Conservation (phyloP, 2,797 vertebrate species). For the Manis crassicaudata region DNA sequence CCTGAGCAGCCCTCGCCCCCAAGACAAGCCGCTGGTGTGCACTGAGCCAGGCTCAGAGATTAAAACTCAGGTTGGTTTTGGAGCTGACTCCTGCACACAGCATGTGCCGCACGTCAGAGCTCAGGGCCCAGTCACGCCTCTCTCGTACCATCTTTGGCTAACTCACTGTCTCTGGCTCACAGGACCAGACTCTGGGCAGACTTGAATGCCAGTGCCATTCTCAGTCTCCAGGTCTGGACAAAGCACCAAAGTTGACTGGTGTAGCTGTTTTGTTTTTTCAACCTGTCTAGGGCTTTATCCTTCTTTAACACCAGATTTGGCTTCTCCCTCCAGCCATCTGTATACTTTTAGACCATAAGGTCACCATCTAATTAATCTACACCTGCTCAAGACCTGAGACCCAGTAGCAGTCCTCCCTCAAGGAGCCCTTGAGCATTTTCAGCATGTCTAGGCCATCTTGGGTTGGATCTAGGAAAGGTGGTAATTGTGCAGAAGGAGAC, state of each 20-base stretch:
- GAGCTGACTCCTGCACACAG: background rate
- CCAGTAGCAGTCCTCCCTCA: background rate
- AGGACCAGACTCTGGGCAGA: background rate
- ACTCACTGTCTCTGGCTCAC: background rate
- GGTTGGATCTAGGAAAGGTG: background rate
- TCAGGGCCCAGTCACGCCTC: accelerated
- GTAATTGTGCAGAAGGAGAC: background rate
- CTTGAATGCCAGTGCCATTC: background rate
- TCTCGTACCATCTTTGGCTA: background rate
- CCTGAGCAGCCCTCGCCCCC: background rate
- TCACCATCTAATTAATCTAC: background rate
- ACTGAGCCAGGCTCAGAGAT: background rate
- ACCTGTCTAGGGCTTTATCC: background rate
- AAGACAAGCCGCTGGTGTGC: background rate
- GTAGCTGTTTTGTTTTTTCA: background rate
- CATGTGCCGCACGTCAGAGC: too few species aligned
- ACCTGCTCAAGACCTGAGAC: background rate
- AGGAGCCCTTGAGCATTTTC: background rate
- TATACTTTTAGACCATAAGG: background rate
- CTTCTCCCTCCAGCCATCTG: background rate
- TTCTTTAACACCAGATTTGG: background rate
- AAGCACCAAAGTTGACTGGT: background rate
- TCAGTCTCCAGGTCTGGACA: background rate
- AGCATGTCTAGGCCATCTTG: background rate
- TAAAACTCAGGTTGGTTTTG: background rate